phyloP scores from a whole-genome alignment of 2,888 invertebrate species.

The Anorthoa munda region DNA sequence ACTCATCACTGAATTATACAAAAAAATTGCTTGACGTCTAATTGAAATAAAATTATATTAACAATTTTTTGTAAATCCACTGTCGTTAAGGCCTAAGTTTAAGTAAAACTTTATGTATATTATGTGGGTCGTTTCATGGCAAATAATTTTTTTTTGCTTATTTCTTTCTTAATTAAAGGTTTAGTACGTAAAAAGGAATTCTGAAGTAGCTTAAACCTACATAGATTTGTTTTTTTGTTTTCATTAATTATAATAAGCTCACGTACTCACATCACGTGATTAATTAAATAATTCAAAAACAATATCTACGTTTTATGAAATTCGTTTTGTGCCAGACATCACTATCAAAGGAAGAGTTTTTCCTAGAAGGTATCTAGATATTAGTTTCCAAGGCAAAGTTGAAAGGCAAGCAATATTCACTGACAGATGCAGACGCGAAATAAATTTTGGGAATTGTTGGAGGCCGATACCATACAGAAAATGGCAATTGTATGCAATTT shows the following conservation, averaged over 20 bases:
- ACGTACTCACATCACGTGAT: neutral
- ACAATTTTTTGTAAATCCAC: too few species aligned
- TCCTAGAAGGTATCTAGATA: neutral
- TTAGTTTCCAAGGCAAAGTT: neutral
- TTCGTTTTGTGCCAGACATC: too few species aligned
- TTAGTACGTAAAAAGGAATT: too few species aligned
- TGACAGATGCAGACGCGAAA: neutral
- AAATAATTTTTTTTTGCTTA: too few species aligned
- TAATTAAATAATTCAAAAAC: neutral
- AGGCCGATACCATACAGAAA: neutral
- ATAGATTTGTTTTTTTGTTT: too few species aligned
- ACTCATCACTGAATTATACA: constrained; percentile 81
- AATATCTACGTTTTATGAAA: neutral
- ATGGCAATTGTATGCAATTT: neutral
- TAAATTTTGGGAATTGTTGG: neutral
- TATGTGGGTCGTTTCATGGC: too few species aligned
- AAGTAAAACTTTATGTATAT: too few species aligned
- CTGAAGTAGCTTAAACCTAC: too few species aligned
- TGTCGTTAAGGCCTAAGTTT: too few species aligned
- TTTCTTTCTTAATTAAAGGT: too few species aligned
- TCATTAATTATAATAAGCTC: too few species aligned
- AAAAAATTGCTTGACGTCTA: neutral
- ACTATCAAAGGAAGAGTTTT: neutral
- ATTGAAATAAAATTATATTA: neutral
- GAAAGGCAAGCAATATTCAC: neutral